Evolutionary conservation across 2,888 invertebrate species (phyloP), one percentile per base, ranked within the genome.

Genomic region (Ceraclea dissimilis): DNA sequence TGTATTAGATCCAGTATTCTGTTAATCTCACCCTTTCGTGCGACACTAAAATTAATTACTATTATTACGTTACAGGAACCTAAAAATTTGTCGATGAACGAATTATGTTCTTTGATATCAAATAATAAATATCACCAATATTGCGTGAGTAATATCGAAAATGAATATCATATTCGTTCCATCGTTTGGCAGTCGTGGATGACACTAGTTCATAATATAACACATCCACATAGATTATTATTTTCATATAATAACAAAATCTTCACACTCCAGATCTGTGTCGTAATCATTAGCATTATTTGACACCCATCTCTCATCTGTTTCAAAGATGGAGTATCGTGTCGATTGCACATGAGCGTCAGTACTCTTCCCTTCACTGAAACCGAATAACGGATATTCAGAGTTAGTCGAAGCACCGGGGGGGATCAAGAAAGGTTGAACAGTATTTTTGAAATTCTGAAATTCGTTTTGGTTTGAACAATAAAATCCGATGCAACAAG

Each of bases 401-500:
- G 76, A 78, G 63, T 70, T 78, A 63, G 73, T 70, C 65, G 73
- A 69, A 5, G 73, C 70, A 57, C 74, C 74, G 62, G 74, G 75
- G 22, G 78, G 78, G 47, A 71, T 68, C 59, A 78, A 67, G 65
- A 77, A 78, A 67, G 84, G 78, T 67, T 84, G 82, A 52, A 86
- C 84, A 61, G 81, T 79, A 69, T 84, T 83, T 33, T 87, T 74
- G 70, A 89, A 88, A 63, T 81, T 84, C 64, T 87, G 82, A 70
- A 93, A 90, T 64, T 92, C 88, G 60, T 80, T 77, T 71, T 82
- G 83, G 56, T 85, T 85, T 56, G 82, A 79, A 66, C 91, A 85
- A 72, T 93, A 93, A 71, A 94, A 94, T 16, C 93, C 93, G 59
- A 93, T 84, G 66, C 93, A 91, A 71, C 93, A 93, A 63, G 92